Base-by-base conservation (phyloP, 2,888 invertebrate genomes). In the Machimus atricapillus region DNA sequence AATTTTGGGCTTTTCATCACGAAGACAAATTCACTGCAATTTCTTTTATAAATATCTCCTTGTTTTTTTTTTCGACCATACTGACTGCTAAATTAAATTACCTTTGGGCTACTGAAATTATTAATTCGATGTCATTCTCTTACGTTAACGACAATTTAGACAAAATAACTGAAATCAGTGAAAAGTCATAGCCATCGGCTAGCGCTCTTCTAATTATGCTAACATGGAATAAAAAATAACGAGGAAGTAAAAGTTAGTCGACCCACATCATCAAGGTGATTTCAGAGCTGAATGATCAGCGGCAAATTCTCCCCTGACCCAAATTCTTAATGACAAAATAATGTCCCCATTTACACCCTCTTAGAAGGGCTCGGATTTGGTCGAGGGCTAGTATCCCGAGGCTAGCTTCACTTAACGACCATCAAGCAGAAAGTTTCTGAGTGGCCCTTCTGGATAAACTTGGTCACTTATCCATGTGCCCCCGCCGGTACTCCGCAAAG, bases 281-380 rank as follows among this genome's bases (percentile, higher is more conserved):
- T 81, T 81, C 52, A 81, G 81, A 56, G 81, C 81, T 81, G 52
- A 81, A 81, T 81, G 81, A 56, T 81, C 81, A 81, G 31, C 81
- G 46, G 81, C 23, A 81, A 56, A 81, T 31, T 56, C 52, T 56
- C 46, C 16, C 34, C 56, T 81, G 81, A 81, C 81, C 81, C 81
- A 81, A 81, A 81, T 81, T 46, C 81, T 81, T 81, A 81, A 81
- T 81, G 81, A 81, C 81, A 81, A 81, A 81, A 81, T 81, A 81
- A 81, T 81, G 81, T 81, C 56, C 52, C 81, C 81, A 81, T 81
- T 81, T 81, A 56, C 81, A 81, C 81, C 56, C 81, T 81, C 56
- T 81, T 81, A 81, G 31, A 52, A 81, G 56, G 81, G 81, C 81
- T 81, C 31, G 14, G 81, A 81, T 81, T 81, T 81, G 81, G 52